Evolutionary conservation across 2,113 vertebrate genomes (phyloP).

Genomic region (Burhinus bistriatus): DNA sequence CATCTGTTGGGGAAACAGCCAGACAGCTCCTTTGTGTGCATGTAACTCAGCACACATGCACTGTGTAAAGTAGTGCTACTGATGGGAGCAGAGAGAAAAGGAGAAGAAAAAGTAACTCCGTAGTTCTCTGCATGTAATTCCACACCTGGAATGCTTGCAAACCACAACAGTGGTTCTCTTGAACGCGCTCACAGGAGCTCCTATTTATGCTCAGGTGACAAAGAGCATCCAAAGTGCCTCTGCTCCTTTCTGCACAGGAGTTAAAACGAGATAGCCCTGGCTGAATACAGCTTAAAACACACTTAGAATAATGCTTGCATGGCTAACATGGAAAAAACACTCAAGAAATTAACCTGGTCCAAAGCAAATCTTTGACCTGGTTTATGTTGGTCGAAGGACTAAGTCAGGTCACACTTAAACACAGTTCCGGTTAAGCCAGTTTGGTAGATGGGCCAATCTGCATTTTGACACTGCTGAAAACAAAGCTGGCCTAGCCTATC

Average conservation of each 20-base stretch:
- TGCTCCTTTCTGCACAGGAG: neutral
- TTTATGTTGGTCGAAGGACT: constrained; percentile 18
- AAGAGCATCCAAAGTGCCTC: neutral
- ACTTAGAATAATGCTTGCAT: neutral
- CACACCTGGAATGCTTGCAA: neutral
- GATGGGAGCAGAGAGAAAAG: neutral
- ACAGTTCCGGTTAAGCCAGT: constrained; percentile 49
- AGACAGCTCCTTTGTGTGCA: neutral
- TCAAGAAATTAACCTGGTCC: neutral
- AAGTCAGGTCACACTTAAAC: constrained; percentile 40
- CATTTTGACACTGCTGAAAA: constrained; percentile 55
- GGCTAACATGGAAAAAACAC: neutral
- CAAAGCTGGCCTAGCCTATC: constrained; percentile 40
- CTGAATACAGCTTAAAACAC: neutral
- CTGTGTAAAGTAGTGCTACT: neutral
- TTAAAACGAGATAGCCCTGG: neutral
- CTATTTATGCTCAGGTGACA: neutral
- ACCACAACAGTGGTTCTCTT: neutral
- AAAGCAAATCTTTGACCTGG: neutral
- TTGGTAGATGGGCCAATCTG: constrained; percentile 37
- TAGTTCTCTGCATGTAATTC: neutral
- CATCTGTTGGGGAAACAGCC: neutral
- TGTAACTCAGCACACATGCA: accelerated
- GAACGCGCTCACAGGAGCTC: neutral
- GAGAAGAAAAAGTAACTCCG: neutral